These are phyloP conservation scores for Silurus glanis DNA, from an alignment of 2,113 vertebrate genomes.

Conservation along the genomic window DNA sequence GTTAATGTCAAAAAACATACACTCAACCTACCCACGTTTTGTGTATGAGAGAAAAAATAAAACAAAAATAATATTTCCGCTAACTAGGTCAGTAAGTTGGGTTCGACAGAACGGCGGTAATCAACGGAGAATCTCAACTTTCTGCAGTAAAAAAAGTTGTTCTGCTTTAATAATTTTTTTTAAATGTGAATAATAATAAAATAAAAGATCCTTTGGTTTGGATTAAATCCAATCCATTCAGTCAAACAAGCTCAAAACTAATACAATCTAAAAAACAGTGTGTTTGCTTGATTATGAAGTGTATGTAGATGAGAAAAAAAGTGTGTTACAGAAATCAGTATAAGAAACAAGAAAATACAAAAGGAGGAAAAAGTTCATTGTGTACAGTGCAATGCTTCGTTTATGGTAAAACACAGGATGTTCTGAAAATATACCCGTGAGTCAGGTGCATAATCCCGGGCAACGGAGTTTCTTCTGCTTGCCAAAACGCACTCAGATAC, in stretches of 20 bases:
- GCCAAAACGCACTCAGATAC: neutral
- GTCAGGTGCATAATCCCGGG: conserved; percentile 10
- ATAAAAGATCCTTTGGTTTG: neutral
- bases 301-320: neutral
- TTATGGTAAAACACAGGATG: conserved; percentile 18
- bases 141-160: neutral
- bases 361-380: conserved; percentile 5
- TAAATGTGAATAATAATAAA: too few relatives aligned
- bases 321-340: neutral
- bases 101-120: neutral
- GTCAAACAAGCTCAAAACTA: neutral
- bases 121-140: neutral
- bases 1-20: neutral
- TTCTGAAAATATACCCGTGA: conserved; percentile 8
- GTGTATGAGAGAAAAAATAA: neutral
- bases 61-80: neutral
- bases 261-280: neutral
- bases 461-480: neutral
- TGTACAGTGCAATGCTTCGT: conserved; percentile 2
- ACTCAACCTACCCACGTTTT: neutral
- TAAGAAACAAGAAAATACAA: conserved; percentile 7
- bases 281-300: neutral
- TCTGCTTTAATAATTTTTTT: neutral
- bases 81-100: neutral
- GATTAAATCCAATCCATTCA: neutral